Conservation (phyloP, 1,140 invertebrate species). For the Lepidurus couesii region DNA sequence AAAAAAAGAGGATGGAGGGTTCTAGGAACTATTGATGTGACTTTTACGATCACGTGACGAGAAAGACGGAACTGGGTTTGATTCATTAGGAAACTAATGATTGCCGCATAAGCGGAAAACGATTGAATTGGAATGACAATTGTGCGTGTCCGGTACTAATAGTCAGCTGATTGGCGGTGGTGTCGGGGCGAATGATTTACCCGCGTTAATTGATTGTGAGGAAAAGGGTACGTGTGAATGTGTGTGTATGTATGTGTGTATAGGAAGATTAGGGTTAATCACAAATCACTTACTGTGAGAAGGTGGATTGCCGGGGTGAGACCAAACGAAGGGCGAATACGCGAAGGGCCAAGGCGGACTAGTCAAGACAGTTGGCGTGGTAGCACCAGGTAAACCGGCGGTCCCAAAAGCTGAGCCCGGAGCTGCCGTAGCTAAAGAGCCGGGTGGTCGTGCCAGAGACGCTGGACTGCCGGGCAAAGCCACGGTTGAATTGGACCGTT, state of each 20-base stretch:
- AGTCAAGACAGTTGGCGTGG: background rate
- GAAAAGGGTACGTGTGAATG: background rate
- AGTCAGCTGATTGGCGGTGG: background rate
- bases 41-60: background rate
- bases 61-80: background rate
- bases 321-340: background rate
- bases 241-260: background rate
- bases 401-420: background rate
- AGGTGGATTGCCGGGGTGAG: constrained; percentile 2
- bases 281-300: constrained; percentile 7
- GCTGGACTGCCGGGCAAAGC: constrained; percentile 4
- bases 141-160: background rate
- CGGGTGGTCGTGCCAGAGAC: background rate
- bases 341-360: constrained; percentile 11
- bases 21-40: background rate
- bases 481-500: background rate
- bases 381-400: constrained; percentile 6
- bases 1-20: too few relatives aligned
- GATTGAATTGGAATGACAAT: background rate
- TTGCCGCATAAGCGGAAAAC: background rate
- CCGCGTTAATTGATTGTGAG: background rate
- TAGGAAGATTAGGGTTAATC: background rate
- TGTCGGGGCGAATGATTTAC: background rate
- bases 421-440: background rate
- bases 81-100: background rate